Evolutionary conservation across 2,113 vertebrate genomes (phyloP), one percentile per base, ranked within the genome.

Genomic region (Silurus asotus): DNA sequence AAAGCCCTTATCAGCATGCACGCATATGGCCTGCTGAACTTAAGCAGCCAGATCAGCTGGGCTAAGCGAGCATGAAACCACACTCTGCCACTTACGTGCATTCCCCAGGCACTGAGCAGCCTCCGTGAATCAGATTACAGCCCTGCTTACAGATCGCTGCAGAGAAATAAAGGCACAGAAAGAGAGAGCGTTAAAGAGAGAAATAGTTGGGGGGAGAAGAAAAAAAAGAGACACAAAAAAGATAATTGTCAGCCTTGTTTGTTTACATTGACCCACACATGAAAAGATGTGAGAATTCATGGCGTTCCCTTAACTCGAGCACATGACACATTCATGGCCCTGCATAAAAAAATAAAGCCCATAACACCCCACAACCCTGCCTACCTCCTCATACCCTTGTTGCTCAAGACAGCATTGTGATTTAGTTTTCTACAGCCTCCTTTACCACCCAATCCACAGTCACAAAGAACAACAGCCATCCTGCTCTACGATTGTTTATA

Each of bases 101-200:
- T 88, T 97, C 96, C 78, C 98, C 97, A 0, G 98, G 97, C 88
- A 92, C 91, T 0, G 89, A 61, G 90, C 98, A 99, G 84, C 94
- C 91, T 51, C 97, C 97, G 7, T 97, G 96, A 88, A 97, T 92
- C 92, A 96, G 94, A 93, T 97, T 96, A 91, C 98, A 99, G 84
- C 98, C 98, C 92, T 97, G 97, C 90, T 95, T 98, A 93, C 98
- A 99, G 92, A 98, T 97, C 0, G 98, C 98, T 99, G 94, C 48
- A 84, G 89, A 93, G 0, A 85, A 83, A 81, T 91, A 77, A 81
- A 83, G 48, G 61, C 65, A 82, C 62, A 82, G 85, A 62, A 87
- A n/a, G 88, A 61, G 72, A 55, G 51, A 61, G 58, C 23, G 23
- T 56, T 49, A 64, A 9, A 78, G 45, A 69, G 28, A 75, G 82